These are phyloP conservation scores for Lates japonicus DNA, from an alignment of 2,797 vertebrate species.

Conservation along the genomic window DNA sequence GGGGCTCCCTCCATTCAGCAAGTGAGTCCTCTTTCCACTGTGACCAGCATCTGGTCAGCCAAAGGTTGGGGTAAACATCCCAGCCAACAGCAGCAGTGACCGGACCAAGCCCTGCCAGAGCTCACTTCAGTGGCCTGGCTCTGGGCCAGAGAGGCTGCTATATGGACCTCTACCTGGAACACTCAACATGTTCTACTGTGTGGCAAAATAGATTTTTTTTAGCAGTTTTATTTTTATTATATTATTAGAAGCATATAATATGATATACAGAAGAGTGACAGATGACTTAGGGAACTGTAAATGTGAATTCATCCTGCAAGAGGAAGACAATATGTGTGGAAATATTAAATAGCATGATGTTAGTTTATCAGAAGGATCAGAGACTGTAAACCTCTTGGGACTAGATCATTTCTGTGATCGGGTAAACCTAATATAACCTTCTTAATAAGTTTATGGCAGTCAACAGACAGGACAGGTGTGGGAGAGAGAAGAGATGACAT, in stretches of 20 bases:
- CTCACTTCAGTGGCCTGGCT: conserved; percentile 52
- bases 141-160: conserved; percentile 30
- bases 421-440: too few relatives aligned
- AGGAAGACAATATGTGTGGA: neutral
- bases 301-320: too few relatives aligned
- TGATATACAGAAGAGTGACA: neutral
- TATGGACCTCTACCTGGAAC: conserved; percentile 16
- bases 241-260: neutral
- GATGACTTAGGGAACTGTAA: neutral
- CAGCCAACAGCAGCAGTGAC: conserved; percentile 59
- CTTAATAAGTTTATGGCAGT: too few relatives aligned
- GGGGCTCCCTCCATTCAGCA: conserved; percentile 50
- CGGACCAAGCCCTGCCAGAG: conserved; percentile 39
- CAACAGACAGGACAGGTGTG: too few relatives aligned
- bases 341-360: neutral
- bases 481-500: too few relatives aligned
- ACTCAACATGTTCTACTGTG: neutral
- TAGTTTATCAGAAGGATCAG: neutral
- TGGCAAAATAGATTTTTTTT: neutral
- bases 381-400: neutral
- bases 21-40: conserved; percentile 63
- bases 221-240: too few relatives aligned
- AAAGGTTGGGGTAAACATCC: conserved; percentile 52
- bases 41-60: conserved; percentile 71
- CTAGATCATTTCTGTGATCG: too few relatives aligned